Conservation (phyloP, 2,113 vertebrate species). For the Tupaia chinensis region DNA sequence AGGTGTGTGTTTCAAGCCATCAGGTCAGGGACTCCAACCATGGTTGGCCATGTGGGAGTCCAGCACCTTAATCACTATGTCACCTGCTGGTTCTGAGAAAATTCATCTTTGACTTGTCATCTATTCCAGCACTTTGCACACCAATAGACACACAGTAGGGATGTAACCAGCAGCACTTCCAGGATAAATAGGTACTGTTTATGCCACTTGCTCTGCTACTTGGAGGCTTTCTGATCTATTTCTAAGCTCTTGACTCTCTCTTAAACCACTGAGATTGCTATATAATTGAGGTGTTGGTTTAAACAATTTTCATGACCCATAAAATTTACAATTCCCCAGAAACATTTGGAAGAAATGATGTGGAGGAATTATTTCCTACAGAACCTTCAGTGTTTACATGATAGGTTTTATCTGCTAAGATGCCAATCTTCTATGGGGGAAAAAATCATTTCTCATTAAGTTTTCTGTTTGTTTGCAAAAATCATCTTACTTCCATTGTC, state of each 20-base stretch:
- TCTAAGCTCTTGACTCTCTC: slow-evolving; percentile 24
- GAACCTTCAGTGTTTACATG: background rate
- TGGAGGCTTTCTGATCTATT: background rate
- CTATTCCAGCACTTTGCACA: background rate
- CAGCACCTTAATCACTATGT: no score
- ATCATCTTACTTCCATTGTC: slow-evolving; percentile 7
- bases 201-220: background rate
- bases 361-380: slow-evolving; percentile 30
- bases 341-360: slow-evolving; percentile 44
- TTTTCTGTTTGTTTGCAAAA: slow-evolving; percentile 66
- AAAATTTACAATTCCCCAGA: slow-evolving; percentile 61
- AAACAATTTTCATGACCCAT: slow-evolving; percentile 45
- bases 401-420: slow-evolving; percentile 1
- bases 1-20: no score
- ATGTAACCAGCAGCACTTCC: background rate
- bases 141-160: background rate
- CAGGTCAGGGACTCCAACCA: no score
- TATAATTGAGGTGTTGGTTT: slow-evolving; percentile 56
- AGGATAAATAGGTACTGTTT: background rate
- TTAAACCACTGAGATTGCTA: slow-evolving; percentile 9
- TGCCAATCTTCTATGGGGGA: background rate
- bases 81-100: background rate
- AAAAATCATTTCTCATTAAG: background rate
- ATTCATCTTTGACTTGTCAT: background rate
- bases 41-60: no score